These are phyloP conservation scores for Apis laboriosa DNA, from an alignment of 1,140 invertebrate genomes.

Conservation along the genomic window DNA sequence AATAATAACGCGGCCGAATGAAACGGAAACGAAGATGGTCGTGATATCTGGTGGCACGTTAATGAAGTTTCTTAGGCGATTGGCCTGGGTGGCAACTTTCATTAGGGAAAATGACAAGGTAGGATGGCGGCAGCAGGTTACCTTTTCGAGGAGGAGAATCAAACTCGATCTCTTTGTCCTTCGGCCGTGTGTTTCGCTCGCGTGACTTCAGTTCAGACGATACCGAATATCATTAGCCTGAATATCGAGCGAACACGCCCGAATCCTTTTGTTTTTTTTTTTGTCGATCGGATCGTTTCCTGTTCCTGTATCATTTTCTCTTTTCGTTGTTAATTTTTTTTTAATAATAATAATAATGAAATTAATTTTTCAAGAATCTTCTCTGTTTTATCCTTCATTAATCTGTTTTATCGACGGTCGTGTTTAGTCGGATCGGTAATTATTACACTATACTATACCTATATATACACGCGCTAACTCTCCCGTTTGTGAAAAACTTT, in stretches of 20 bases:
- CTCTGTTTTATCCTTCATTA: too few species aligned
- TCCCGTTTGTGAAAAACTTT: too few species aligned
- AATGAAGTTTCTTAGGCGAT: conserved; percentile 9
- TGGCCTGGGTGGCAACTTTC: conserved; percentile 1
- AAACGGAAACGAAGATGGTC: background rate
- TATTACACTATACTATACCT: too few species aligned
- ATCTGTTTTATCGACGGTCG: too few species aligned
- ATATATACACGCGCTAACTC: too few species aligned
- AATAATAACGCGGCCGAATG: too few species aligned
- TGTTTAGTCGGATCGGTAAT: too few species aligned
- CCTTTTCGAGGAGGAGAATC: conserved; percentile 10
- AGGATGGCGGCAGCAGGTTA: background rate
- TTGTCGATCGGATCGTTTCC: background rate
- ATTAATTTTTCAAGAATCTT: too few species aligned
- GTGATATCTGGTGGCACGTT: background rate
- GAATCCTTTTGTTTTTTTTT: conserved; percentile 44
- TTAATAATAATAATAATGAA: too few species aligned
- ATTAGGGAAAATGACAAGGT: conserved; percentile 4
- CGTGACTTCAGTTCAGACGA: conserved; percentile 32
- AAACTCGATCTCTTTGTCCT: conserved; percentile 40
- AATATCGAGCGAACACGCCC: conserved; percentile 43
- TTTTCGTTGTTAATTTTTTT: background rate
- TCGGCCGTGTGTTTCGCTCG: conserved; percentile 21
- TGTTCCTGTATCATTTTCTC: background rate
- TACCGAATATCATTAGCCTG: conserved; percentile 53